Base-by-base conservation (phyloP, 1,140 invertebrate species). In the Lasioglossum albipes region DNA sequence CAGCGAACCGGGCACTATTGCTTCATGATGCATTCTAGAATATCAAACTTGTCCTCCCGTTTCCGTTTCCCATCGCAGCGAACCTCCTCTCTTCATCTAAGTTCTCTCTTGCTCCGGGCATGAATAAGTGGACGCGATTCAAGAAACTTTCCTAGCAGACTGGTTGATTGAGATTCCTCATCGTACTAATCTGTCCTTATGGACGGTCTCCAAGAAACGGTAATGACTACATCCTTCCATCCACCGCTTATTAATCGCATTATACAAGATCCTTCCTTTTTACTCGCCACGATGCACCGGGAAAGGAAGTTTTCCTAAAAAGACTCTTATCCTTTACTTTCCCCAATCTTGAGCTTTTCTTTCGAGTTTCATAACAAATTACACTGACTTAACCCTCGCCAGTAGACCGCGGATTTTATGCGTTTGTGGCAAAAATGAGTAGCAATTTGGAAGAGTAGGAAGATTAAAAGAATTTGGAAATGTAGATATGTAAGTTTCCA, bases 91-190 rank as follows among this genome's bases (percentile, higher is more conserved):
- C 66, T 59, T 75, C 73, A 49, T 71, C 65, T 36, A 70, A 85
- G 71, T 89, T 89, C 86, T 83, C 81, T 82, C 81, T 89, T 62
- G 73, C 83, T 74, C 75, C 83, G 70, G 85, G 88, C 82, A 87
- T 88, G 89, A 90, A 88, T 89, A 90, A 90, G 87, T 84, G 82
- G 84, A 84, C 81, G 86, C 83, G 78, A 88, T 87, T 87, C 84
- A 81, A 80, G 84, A 89, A 90, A 83, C 64, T 87, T 84, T 82
- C 71, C 57, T 45, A 57, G 75, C 52, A 49, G 59, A 66, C n/a
- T 62, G 83, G 67, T 65, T 78, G 84, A 85, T 85, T 82, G 83
- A 85, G 83, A 81, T 84, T 85, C 73, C 82, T 84, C 69, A 59
- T 69, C 78, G 76, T 49, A 54, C 78, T 81, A 85, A 84, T 85